phyloP scores from a whole-genome alignment of 2,888 invertebrate genomes.

The Deroplatys truncata region DNA sequence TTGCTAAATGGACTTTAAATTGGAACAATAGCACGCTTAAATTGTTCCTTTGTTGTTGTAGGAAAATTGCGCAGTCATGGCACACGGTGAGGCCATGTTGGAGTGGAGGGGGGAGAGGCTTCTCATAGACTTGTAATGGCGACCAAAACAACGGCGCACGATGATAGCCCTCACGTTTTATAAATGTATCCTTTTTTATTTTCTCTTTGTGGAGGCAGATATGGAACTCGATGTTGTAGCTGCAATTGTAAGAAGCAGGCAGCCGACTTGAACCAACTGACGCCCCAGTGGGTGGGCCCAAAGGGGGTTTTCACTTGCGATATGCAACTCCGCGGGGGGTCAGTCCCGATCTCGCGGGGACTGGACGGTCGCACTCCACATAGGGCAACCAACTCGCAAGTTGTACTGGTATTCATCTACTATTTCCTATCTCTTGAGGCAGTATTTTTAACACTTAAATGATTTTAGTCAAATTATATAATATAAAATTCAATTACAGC shows the following conservation, averaged over 20 bases:
- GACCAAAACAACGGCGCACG: neutral
- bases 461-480: no score
- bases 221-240: neutral
- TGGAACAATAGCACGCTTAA: neutral
- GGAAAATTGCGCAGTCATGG: neutral
- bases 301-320: conserved; percentile 4
- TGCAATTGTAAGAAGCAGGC: neutral
- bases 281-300: conserved; percentile 13
- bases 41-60: neutral
- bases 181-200: neutral
- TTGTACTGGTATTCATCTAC: neutral
- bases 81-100: neutral
- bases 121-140: conserved; percentile 1
- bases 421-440: no score
- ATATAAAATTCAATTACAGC: no score
- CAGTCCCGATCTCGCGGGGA: neutral
- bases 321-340: conserved; percentile 7
- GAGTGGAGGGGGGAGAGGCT: neutral
- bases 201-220: neutral
- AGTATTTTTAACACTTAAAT: no score
- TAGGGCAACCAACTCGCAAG: neutral
- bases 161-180: neutral
- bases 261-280: neutral
- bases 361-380: neutral
- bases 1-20: neutral